A percentile compares a stretch with the other conserved stretches of the same genome.
These are phyloP conservation scores for Porites rus DNA, from an alignment of 92 coral and sea anemone genomes.

Conservation along the genomic window DNA sequence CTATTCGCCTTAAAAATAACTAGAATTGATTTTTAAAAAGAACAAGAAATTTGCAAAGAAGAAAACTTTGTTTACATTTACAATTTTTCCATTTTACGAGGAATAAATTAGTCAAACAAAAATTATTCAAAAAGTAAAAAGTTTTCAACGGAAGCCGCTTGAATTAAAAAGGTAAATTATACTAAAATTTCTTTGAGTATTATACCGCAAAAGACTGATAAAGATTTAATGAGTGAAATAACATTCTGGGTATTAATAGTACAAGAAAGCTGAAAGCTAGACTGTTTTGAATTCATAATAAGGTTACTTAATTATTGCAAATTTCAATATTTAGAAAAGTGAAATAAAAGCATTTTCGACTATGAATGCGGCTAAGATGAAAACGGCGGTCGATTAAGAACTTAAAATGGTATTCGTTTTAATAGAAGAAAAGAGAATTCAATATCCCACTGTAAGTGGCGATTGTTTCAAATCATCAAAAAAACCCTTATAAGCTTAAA, in stretches of 20 bases:
- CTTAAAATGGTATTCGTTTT: background rate
- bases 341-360: background rate
- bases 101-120: conserved; percentile 15
- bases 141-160: conserved; percentile 8
- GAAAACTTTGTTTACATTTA: background rate
- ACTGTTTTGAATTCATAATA: background rate
- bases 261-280: background rate
- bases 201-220: conserved; percentile 6
- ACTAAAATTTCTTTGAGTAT: background rate
- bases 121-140: background rate
- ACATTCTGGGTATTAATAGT: background rate
- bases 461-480: background rate
- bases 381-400: conserved; percentile 2
- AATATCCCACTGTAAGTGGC: background rate
- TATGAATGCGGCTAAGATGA: background rate
- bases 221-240: conserved; percentile 22
- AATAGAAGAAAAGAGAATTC: background rate
- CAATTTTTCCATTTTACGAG: conserved; percentile 9
- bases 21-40: no score
- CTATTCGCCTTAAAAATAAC: background rate
- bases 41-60: background rate
- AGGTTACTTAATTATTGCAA: conserved; percentile 10
- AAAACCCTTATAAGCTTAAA: background rate
- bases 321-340: background rate
- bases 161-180: conserved; percentile 1